phyloP scores from a whole-genome alignment of 2,113 vertebrate genomes.

The Tauraco erythrolophus region DNA sequence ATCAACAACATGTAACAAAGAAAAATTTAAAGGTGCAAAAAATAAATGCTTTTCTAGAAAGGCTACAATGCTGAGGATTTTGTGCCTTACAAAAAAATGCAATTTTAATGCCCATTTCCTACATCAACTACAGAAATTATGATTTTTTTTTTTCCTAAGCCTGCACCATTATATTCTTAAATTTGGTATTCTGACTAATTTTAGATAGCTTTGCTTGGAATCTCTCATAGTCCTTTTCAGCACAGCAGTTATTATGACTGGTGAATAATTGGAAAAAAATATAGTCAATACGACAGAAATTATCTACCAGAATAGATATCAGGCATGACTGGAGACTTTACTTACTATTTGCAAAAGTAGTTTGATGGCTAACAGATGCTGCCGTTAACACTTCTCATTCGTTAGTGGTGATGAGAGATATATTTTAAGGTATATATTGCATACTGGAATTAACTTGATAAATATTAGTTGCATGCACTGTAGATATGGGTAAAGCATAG shows the following conservation, averaged over 20 bases:
- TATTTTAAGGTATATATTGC: not conserved
- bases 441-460: not conserved
- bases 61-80: not conserved
- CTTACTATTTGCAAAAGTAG: not conserved
- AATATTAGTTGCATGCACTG: not conserved
- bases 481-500: not conserved
- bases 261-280: not conserved
- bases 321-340: not conserved
- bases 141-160: not conserved
- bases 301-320: not conserved
- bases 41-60: not conserved
- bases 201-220: not conserved
- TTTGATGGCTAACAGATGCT: not conserved
- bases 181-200: not conserved
- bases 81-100: not conserved
- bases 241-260: not conserved
- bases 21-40: not conserved
- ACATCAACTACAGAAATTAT: not conserved
- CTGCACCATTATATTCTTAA: not conserved
- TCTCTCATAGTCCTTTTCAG: not conserved
- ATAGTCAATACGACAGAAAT: not conserved
- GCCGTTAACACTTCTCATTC: not conserved
- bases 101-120: not conserved
- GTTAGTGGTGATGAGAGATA: not conserved
- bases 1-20: not conserved